Base-by-base conservation (phyloP, 2,888 invertebrate genomes). In the Andrena chrysosceles region DNA sequence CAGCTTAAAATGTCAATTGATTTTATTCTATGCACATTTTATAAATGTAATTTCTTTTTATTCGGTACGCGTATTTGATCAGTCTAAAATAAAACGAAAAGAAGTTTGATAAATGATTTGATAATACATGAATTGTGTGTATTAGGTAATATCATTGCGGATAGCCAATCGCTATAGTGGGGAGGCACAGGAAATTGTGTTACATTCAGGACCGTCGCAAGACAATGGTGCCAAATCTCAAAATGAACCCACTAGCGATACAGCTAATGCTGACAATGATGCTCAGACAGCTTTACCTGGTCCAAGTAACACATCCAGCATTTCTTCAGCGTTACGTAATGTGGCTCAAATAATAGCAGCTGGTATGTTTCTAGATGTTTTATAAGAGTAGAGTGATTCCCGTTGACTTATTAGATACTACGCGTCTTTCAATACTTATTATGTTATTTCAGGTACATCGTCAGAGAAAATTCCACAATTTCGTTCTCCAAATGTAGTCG, bases 401-500 rank as follows among this genome's bases (percentile, higher is more conserved):
- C 1, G 1, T 5, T 4, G 20, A 26, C 23, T 54, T 2, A 0
- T 5, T 7, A 29, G 35, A 26, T 52, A 16, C 23, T 62, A 35
- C 56, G 7, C 20, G 52, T 63, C 48, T 20, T 23, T 35, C 10
- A 52, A 64, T 26, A 54, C 29, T 3, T 26, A 23, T 76, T 77
- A 7, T 56, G 2, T 81, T 69, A 54, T 88, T 88, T 26, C 66
- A 93, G 91, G 93, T 83, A 87, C 93, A 68, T 92, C 93, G 6
- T 85, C 91, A 26, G 93, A 94, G 26, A 93, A 95, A 70, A 94
- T 95, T 90, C 95, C 93, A 42, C 94, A 95, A 91, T 96, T 96
- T 94, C 96, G 96, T 90, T 97, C 97, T 80, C 98, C 98, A 63
- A 98, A 98, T 94, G 98, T 98, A 84, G 97, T 98, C 85, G 98